Conservation (phyloP, 2,888 invertebrate species). For the Drosophila nigricruria region DNA sequence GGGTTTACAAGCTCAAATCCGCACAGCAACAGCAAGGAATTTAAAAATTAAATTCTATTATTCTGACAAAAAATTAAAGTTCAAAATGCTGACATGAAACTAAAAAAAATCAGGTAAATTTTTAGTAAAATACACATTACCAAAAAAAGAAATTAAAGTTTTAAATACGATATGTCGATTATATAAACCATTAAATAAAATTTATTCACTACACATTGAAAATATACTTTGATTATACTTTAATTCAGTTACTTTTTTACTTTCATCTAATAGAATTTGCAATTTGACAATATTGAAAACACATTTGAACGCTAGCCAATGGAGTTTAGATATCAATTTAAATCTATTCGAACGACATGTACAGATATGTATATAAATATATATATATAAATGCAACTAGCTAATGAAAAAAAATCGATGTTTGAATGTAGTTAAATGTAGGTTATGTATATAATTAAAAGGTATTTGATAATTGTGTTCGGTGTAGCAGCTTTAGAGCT, state of each 20-base stretch:
- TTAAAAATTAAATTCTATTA: no score
- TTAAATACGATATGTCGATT: neutral
- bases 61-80: no score
- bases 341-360: conserved; percentile 19
- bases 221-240: neutral
- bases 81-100: no score
- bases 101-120: no score
- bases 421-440: conserved; percentile 27
- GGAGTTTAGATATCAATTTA: conserved; percentile 4
- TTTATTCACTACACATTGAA: neutral
- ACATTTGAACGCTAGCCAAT: conserved; percentile 20
- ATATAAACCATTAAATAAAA: neutral
- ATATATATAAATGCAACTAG: conserved; percentile 10
- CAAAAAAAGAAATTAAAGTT: neutral
- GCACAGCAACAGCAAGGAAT: no score
- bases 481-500: conserved; percentile 72
- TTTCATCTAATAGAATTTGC: neutral
- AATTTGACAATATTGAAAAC: neutral
- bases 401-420: conserved; percentile 4
- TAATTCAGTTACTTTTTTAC: neutral
- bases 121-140: no score
- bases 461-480: conserved; percentile 51
- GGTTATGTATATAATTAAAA: conserved; percentile 35
- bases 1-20: no score
- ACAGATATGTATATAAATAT: conserved; percentile 8